phyloP scores from a whole-genome alignment of 2,113 vertebrate genomes.

The Oncorhynchus gorbuscha region DNA sequence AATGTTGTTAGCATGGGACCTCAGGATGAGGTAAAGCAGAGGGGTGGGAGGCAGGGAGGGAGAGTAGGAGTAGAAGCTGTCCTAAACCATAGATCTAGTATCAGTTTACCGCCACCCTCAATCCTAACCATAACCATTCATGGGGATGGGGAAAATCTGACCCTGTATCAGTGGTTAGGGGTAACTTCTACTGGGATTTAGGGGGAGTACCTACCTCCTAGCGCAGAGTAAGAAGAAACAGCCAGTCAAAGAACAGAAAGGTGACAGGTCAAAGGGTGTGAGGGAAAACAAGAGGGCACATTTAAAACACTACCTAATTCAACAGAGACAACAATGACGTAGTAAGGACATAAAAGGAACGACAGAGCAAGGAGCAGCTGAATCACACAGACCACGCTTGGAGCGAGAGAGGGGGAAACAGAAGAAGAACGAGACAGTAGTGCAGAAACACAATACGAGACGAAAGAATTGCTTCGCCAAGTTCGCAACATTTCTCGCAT shows the following conservation, averaged over 20 bases:
- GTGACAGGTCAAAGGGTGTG: slow-evolving; percentile 84
- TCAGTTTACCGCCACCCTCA: too few species aligned
- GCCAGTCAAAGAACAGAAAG: slow-evolving; percentile 82
- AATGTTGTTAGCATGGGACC: background rate
- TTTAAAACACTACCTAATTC: slow-evolving; percentile 68
- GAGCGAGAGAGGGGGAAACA: slow-evolving; percentile 12
- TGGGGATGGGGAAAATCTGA: slow-evolving; percentile 6
- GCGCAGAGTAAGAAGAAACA: slow-evolving; percentile 87
- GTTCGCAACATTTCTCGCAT: too few species aligned
- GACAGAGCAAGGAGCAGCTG: slow-evolving; percentile 11
- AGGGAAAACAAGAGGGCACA: slow-evolving; percentile 77
- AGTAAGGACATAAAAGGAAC: slow-evolving; percentile 59
- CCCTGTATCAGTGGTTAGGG: slow-evolving; percentile 1
- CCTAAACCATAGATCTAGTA: too few species aligned
- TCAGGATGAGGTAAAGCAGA: slow-evolving; percentile 10
- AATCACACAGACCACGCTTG: slow-evolving; percentile 71
- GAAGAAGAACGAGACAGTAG: background rate
- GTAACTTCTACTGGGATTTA: slow-evolving; percentile 37
- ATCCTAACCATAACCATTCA: too few species aligned
- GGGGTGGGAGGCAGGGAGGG: slow-evolving; percentile 57
- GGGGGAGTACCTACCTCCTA: slow-evolving; percentile 88
- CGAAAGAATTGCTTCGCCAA: background rate
- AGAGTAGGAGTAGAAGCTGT: slow-evolving; percentile 33
- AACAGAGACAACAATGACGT: slow-evolving; percentile 65
- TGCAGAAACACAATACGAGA: background rate